Evolutionary conservation across 92 coral and sea anemone species (phyloP), one percentile per base, ranked within the genome.

Genomic region (Micromussa lordhowensis): DNA sequence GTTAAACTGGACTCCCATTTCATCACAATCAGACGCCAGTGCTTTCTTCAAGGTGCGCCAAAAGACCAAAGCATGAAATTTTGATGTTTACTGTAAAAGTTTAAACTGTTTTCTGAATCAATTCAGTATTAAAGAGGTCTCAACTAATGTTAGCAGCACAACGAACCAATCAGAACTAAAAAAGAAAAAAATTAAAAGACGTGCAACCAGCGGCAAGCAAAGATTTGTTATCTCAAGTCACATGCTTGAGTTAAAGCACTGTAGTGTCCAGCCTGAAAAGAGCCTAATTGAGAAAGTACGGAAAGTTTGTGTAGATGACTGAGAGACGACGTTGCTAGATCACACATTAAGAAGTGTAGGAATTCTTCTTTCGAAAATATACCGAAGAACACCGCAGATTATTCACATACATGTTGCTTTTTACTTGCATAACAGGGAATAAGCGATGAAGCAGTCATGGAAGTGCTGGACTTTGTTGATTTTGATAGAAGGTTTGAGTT

Each of bases 1-100:
- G 94, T 90, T 97, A 34, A 97, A 97, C 89, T 97, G 99, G 99
- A 92, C 91, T 69, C 99, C 99, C 2, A 86, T 86, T 30, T 22
- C 89, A 35, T 75, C 83, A 29, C 83, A 77, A 30, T 40, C 89
- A 21, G 83, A 86, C 38, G 83, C 83, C 35, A 87, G 82, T 29
- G 85, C 96, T 28, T 91, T 95, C 75, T 97, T 97, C 85, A 93
- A 97, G 98, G 99, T 97, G 64, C 28, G 44, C 24, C 6, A 57
- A 6, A 31, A 12, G 0, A 1, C 29, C 44, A 30, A 66, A 66
- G 71, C 8, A 8, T 58, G 64, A 58, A 19, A 0, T 3, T 58
- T 58, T 40, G 2, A 38, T 21, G 2, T 0, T 11, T n/a, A 21
- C 19, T 76, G 0, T 1, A 68, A 19, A 28, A 68, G 14, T 4